Base-by-base conservation (phyloP, 2,888 invertebrate genomes). In the Trichopria drosophilae region DNA sequence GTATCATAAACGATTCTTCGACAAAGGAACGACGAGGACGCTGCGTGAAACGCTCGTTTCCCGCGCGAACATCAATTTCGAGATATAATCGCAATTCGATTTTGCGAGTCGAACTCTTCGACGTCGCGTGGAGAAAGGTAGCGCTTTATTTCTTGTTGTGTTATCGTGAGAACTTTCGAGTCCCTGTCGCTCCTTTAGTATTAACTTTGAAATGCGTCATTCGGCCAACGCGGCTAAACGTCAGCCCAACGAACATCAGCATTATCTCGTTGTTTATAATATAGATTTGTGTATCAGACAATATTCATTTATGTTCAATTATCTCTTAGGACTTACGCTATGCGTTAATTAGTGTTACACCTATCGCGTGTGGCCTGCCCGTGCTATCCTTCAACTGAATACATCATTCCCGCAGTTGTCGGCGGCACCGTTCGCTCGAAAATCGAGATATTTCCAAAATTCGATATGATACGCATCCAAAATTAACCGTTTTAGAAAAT, bases 361-460 rank as follows among this genome's bases (percentile, higher is more conserved):
- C 66, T 71, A 69, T 68, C 64, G 65, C 66, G 73, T 73, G 71
- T 74, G 72, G 72, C 73, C 73, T 63, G 71, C 74, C 71, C 67
- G 68, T 73, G 75, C 74, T 74, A 73, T 64, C 71, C 70, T 60
- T 36, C 37, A 51, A n/a, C n/a, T n/a, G n/a, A n/a, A n/a, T n/a
- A n/a, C n/a, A n/a, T n/a, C n/a, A n/a, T n/a, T n/a, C n/a, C n/a
- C n/a, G n/a, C n/a, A n/a, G n/a, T n/a, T n/a, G n/a, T n/a, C n/a
- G n/a, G n/a, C n/a, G n/a, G n/a, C n/a, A n/a, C n/a, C n/a, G n/a
- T n/a, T n/a, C n/a, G n/a, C n/a, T n/a, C n/a, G n/a, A n/a, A n/a
- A n/a, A n/a, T n/a, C n/a, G n/a, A n/a, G n/a, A n/a, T n/a, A n/a
- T n/a, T n/a, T n/a, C n/a, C n/a, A n/a, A n/a, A n/a, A n/a, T n/a